These are phyloP conservation scores for Chironomus riparius DNA, from an alignment of 2,888 invertebrate species.

Conservation along the genomic window DNA sequence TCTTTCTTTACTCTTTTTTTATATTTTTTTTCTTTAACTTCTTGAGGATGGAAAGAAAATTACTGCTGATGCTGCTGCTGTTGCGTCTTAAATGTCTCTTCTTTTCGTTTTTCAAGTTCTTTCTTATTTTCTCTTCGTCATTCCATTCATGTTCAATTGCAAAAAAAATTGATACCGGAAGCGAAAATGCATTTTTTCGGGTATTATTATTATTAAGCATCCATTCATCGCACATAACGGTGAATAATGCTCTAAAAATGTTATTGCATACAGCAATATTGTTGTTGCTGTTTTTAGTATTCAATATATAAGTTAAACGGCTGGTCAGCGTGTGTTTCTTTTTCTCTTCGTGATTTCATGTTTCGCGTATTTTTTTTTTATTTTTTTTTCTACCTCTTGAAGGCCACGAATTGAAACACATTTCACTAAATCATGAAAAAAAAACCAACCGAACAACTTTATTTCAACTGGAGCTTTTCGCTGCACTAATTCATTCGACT, in stretches of 20 bases:
- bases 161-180: conserved; percentile 3
- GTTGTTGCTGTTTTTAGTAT: background rate
- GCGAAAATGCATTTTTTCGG: background rate
- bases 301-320: background rate
- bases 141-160: background rate
- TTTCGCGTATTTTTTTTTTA: conserved; percentile 27
- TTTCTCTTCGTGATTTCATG: conserved; percentile 22
- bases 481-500: conserved; percentile 3
- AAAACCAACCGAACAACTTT: conserved; percentile 22
- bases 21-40: too few relatives aligned
- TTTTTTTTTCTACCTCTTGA: conserved; percentile 20
- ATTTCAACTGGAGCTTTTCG: background rate
- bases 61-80: background rate
- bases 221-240: conserved; percentile 12
- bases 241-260: conserved; percentile 20
- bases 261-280: background rate
- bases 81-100: background rate
- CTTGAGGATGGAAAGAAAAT: background rate
- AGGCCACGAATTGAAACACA: conserved; percentile 22
- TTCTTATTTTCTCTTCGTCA: background rate
- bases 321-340: background rate
- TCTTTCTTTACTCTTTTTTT: background rate
- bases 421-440: conserved; percentile 12
- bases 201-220: background rate
- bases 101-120: background rate